Evolutionary conservation across 2,888 invertebrate genomes (phyloP).

Genomic region (Plebejus anna): DNA sequence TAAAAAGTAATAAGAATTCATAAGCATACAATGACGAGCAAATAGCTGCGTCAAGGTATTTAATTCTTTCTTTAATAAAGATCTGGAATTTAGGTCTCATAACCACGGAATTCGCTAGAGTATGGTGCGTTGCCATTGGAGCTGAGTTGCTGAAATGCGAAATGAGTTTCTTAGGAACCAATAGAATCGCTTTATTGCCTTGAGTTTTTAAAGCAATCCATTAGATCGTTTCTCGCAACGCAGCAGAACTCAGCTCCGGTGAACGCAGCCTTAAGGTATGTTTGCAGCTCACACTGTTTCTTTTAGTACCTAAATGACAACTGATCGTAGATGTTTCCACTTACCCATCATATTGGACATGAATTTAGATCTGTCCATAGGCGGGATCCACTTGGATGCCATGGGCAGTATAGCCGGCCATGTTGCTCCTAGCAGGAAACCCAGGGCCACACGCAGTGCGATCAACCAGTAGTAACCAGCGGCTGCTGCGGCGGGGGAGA

Average conservation of each 20-base stretch:
- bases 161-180: too few species aligned
- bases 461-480: constrained; percentile 85
- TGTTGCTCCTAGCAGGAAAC: constrained; percentile 90
- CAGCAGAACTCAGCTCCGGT: too few species aligned
- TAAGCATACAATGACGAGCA: background rate
- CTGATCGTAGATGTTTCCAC: constrained; percentile 40
- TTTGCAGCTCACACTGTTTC: too few species aligned
- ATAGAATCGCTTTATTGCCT: too few species aligned
- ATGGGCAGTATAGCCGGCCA: constrained; percentile 97
- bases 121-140: background rate
- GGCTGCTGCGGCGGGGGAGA: constrained; percentile 88
- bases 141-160: too few species aligned
- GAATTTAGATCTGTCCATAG: constrained; percentile 94
- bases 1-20: background rate
- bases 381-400: constrained; percentile 97
- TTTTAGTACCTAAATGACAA: too few species aligned
- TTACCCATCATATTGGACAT: constrained; percentile 95
- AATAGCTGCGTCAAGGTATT: too few species aligned
- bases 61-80: too few species aligned
- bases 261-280: too few species aligned
- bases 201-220: too few species aligned
- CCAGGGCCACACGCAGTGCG: constrained; percentile 85
- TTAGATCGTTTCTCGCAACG: too few species aligned
- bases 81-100: too few species aligned
- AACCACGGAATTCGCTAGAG: background rate